Percentiles rank a stretch among this genome's conserved stretches.
phyloP scores from a whole-genome alignment of 2,113 vertebrate species.

The Orcinus orca region DNA sequence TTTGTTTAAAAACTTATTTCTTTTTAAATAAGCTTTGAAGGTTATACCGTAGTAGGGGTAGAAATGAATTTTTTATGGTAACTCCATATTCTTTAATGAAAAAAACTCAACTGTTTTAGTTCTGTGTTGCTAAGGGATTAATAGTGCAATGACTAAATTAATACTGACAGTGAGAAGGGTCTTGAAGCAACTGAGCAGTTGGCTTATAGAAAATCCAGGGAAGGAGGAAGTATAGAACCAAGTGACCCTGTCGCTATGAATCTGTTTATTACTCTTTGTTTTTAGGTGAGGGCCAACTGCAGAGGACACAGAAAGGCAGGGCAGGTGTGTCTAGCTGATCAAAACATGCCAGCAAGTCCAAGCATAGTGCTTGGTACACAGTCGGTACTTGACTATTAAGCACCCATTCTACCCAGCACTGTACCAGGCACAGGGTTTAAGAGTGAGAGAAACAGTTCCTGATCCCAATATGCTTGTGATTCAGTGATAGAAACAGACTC shows the following conservation, averaged over 20 bases:
- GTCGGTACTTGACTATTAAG: not conserved
- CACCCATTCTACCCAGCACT: not conserved
- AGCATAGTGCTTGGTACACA: not conserved
- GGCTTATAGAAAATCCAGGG: not conserved
- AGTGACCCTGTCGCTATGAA: not conserved
- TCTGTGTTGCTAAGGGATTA: slow-evolving; percentile 34
- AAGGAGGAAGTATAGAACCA: not conserved
- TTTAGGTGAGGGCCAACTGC: not conserved
- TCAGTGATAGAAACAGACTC: not conserved
- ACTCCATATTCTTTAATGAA: slow-evolving; percentile 6
- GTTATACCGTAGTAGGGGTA: not conserved
- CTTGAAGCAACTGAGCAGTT: not conserved
- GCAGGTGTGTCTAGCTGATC: not conserved
- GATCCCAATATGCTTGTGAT: not conserved
- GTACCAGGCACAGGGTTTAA: not conserved
- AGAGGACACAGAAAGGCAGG: not conserved
- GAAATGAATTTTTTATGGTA: slow-evolving; percentile 6
- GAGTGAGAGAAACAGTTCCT: not conserved
- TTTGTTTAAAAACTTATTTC: not conserved
- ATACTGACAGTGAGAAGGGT: not conserved
- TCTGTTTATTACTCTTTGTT: not conserved
- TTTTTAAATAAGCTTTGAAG: slow-evolving; percentile 5
- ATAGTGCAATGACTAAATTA: slow-evolving; percentile 7
- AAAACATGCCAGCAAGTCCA: not conserved
- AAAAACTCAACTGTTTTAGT: not conserved